A percentile compares a stretch with the other conserved stretches of the same genome.
phyloP scores from a whole-genome alignment of 2,797 vertebrate species.

The Lemur catta region DNA sequence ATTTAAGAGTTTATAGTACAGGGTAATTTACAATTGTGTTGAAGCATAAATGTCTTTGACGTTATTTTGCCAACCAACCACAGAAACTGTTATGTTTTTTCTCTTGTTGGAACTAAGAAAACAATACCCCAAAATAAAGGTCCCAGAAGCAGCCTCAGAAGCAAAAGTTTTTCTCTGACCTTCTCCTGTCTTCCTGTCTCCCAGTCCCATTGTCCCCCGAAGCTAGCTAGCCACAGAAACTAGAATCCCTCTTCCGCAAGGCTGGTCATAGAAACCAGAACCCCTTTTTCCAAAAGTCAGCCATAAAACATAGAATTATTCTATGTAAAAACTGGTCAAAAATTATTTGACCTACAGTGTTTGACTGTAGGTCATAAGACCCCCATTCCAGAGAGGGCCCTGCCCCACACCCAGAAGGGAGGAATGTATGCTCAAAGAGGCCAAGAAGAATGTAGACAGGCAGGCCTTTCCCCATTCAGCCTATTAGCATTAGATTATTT shows the following conservation, averaged over 20 bases:
- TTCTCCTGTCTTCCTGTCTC: background rate
- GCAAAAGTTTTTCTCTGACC: background rate
- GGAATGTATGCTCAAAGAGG: background rate
- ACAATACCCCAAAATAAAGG: background rate
- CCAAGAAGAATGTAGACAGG: background rate
- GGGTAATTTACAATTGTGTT: background rate
- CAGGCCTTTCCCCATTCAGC: background rate
- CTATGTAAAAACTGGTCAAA: background rate
- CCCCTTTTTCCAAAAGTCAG: background rate
- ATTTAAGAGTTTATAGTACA: background rate
- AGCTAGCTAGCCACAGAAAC: background rate
- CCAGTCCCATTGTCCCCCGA: background rate
- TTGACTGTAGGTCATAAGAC: background rate
- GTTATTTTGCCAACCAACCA: background rate
- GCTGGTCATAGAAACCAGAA: background rate
- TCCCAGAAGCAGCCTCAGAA: background rate
- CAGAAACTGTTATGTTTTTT: background rate
- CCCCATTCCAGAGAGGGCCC: background rate
- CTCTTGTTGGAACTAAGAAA: background rate
- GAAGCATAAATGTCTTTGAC: background rate
- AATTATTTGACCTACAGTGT: background rate
- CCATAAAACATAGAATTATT: background rate
- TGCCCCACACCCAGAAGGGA: background rate
- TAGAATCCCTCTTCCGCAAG: background rate
- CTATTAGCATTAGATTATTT: background rate